phyloP scores from a whole-genome alignment of 2,888 invertebrate genomes.

The Hirtodrosophila confusa region DNA sequence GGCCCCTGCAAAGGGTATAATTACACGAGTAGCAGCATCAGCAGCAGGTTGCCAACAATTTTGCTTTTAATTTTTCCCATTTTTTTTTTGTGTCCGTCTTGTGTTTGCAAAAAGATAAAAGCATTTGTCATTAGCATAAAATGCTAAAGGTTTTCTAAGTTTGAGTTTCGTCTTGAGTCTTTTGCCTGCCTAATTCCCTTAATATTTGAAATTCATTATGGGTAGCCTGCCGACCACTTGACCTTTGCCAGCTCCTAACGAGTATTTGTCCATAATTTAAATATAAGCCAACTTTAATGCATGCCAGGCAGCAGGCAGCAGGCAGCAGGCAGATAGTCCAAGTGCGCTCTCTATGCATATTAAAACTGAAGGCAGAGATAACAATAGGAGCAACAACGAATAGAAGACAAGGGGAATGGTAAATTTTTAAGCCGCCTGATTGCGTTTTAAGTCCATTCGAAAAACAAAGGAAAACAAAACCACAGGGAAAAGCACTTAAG shows the following conservation, averaged over 20 bases:
- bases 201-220: constrained; percentile 75
- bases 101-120: constrained; percentile 67
- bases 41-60: constrained; percentile 1
- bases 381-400: constrained; percentile 16
- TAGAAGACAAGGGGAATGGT: constrained; percentile 4
- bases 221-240: constrained; percentile 34
- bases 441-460: constrained; percentile 24
- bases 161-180: constrained; percentile 30
- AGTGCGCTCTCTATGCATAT: constrained; percentile 13
- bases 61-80: constrained; percentile 52
- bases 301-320: constrained; percentile 1
- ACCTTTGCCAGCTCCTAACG: constrained; percentile 46
- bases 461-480: not conserved
- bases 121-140: constrained; percentile 80
- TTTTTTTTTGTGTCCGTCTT: constrained; percentile 32
- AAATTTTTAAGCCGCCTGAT: constrained; percentile 40
- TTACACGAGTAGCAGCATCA: constrained; percentile 14
- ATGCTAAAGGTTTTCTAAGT: constrained; percentile 56
- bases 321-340: not conserved
- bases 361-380: constrained; percentile 29
- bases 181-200: constrained; percentile 44
- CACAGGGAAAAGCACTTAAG: constrained; percentile 20
- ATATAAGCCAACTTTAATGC: constrained; percentile 65
- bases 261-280: constrained; percentile 65
- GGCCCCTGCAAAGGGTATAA: constrained; percentile 38